Evolutionary conservation across 2,888 invertebrate species (phyloP), one percentile per base, ranked within the genome.

Genomic region (Microlaimidae sp.): DNA sequence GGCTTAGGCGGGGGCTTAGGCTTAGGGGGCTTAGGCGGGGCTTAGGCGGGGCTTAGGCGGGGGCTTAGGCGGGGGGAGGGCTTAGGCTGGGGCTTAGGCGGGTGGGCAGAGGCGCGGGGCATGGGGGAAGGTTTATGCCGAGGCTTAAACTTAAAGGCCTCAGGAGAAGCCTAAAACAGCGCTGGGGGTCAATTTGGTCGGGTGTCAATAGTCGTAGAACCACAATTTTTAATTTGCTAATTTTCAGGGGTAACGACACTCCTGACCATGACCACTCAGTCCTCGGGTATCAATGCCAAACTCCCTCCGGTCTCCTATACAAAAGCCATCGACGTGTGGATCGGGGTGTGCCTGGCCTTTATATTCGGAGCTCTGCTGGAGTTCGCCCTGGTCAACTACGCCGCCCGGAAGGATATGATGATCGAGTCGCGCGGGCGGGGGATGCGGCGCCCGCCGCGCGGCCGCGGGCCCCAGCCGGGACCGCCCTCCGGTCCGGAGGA

Each of bases 321-420:
- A 52, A 95, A 95, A 75, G 74, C 74, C 25, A 72, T 74, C 40
- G 74, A 74, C 59, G 71, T 74, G 5, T 74, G 74, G 73, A 74
- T 74, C 63, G 71, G 72, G 23, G 66, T 67, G 2, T 60, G 60
- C 73, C 78, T 92, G 63, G 90, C 92, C 51, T 93, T 93, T 73
- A 92, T 92, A 46, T 93, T 93, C 71, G 89, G 90, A 48, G 92
- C 92, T 24, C 75, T 93, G 62, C 79, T 93, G 56, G 92, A 93
- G 77, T 93, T 92, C 70, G 92, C 92, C 53, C 79, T 92, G 59
- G 92, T 92, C 64, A 92, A 93, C 77, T 92, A 92, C 72, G 87
- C 90, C 56, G 87, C 90, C 55, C 84, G 84, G 60, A 80, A 43
- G 43, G 43, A 43, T 21, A 43, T 43, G 43, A 43, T 43, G 43